Conservation (phyloP, 2,797 vertebrate genomes). For the Sebastes minor region DNA sequence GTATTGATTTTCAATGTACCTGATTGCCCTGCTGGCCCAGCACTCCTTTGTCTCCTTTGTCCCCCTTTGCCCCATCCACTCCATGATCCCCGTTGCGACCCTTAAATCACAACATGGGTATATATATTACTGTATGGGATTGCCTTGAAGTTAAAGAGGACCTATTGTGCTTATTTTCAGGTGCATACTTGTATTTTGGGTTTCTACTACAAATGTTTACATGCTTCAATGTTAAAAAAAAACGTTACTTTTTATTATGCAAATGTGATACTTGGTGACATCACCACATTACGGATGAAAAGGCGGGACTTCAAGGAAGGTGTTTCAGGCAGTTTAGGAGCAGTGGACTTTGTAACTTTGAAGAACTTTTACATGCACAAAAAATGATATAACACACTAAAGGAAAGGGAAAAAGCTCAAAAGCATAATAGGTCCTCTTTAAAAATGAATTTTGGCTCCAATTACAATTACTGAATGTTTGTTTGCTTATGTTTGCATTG, state of each 20-base stretch:
- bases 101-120: conserved; percentile 62
- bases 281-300: background rate
- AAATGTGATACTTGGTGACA: background rate
- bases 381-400: too few relatives aligned
- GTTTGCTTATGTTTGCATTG: background rate
- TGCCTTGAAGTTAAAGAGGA: background rate
- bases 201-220: too few relatives aligned
- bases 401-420: background rate
- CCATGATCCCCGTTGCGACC: conserved; percentile 86
- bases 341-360: too few relatives aligned
- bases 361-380: too few relatives aligned
- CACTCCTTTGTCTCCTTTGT: conserved; percentile 85
- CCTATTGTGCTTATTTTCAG: background rate
- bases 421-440: background rate
- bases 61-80: conserved; percentile 84
- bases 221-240: background rate
- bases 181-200: background rate
- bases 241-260: background rate
- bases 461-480: background rate
- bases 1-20: conserved; percentile 60
- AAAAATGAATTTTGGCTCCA: background rate
- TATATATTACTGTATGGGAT: background rate
- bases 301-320: fast-evolving
- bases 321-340: too few relatives aligned
- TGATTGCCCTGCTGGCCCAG: conserved; percentile 84